A percentile compares a stretch with the other conserved stretches of the same genome.
Conservation (phyloP, 2,888 invertebrate genomes). For the Drosophila eohydei region DNA sequence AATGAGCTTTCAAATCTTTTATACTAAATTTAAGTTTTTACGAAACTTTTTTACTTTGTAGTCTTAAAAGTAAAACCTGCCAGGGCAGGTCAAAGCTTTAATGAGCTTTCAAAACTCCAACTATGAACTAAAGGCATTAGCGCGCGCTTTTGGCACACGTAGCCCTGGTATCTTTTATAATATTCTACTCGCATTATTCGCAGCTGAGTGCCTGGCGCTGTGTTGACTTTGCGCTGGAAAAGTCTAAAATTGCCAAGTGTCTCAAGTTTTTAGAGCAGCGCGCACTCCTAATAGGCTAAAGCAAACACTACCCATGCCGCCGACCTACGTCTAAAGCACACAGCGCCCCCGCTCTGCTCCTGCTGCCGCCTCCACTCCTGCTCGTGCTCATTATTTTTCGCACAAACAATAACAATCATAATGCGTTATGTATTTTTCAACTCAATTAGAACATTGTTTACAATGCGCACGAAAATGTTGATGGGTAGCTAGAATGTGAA, state of each 20-base stretch:
- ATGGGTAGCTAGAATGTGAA: slow-evolving; percentile 49
- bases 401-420: slow-evolving; percentile 74
- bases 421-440: slow-evolving; percentile 78
- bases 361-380: not conserved
- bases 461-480: slow-evolving; percentile 67
- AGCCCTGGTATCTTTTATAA: slow-evolving; percentile 27
- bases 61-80: not conserved
- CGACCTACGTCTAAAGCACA: slow-evolving; percentile 4
- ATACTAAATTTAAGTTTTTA: not conserved
- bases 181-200: not conserved
- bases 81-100: not conserved
- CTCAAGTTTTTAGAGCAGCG: slow-evolving; percentile 53
- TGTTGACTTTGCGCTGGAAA: slow-evolving; percentile 49
- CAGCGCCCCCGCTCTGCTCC: not conserved
- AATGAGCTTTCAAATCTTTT: not conserved
- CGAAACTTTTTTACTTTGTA: not conserved
- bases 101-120: slow-evolving; percentile 1
- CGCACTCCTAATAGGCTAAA: slow-evolving; percentile 54
- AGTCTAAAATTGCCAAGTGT: slow-evolving; percentile 57
- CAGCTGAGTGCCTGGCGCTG: slow-evolving; percentile 31
- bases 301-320: slow-evolving; percentile 45
- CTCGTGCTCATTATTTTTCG: slow-evolving; percentile 61
- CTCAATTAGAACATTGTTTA: slow-evolving; percentile 79
- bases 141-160: slow-evolving; percentile 4
- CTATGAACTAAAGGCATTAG: slow-evolving; percentile 9